Conservation (phyloP, 2,888 invertebrate species). For the Mimachlamys varia region DNA sequence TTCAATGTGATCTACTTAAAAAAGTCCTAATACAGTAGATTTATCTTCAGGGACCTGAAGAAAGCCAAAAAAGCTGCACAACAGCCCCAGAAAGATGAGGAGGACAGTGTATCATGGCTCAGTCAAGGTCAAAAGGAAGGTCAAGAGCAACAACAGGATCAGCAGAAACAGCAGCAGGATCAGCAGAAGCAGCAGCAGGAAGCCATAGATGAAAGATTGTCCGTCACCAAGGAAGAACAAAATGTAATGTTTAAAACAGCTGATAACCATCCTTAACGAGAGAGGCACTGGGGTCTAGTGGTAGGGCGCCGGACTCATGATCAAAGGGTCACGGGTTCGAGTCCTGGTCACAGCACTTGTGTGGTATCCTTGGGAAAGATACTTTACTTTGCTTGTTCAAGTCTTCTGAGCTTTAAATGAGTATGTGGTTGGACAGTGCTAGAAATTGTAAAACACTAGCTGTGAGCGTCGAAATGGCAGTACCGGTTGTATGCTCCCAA, state of each 20-base stretch:
- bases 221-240: neutral
- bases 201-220: neutral
- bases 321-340: too few species aligned
- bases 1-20: neutral
- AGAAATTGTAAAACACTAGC: too few species aligned
- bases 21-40: neutral
- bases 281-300: too few species aligned
- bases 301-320: too few species aligned
- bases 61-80: conserved; percentile 65
- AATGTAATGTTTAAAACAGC: neutral
- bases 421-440: too few species aligned
- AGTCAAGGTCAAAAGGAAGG: conserved; percentile 36
- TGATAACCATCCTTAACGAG: neutral
- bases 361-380: too few species aligned
- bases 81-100: conserved; percentile 78
- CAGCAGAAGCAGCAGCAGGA: conserved; percentile 44
- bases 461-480: too few species aligned
- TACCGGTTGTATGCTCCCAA: too few species aligned
- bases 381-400: too few species aligned
- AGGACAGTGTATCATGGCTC: conserved; percentile 56
- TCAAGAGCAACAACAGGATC: conserved; percentile 39
- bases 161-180: conserved; percentile 42
- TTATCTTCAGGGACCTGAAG: conserved; percentile 69
- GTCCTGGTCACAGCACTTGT: too few species aligned
- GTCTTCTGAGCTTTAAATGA: too few species aligned